Evolutionary conservation across 2,113 vertebrate genomes (phyloP).

Genomic region (Ranitomeya variabilis): DNA sequence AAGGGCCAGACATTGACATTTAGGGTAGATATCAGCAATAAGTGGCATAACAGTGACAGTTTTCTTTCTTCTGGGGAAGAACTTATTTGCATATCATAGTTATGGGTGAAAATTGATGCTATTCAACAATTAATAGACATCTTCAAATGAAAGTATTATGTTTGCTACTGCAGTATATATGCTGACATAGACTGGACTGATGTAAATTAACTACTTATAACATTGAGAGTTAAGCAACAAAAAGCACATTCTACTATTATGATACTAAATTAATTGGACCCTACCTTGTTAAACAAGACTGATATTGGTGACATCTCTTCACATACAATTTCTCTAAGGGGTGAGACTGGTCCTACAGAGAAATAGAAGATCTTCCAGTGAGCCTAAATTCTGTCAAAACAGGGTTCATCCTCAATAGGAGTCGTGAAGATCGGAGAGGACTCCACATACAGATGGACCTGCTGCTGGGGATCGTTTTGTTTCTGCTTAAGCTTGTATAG

Average conservation of each 20-base stretch:
- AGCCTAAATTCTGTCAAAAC: not conserved
- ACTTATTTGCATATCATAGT: not conserved
- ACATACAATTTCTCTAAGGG: not conserved
- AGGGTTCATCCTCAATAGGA: not conserved
- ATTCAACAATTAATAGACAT: not conserved
- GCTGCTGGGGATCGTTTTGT: not conserved
- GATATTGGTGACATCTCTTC: not conserved
- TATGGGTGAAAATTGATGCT: not conserved
- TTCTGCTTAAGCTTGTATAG: not conserved
- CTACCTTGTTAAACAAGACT: not conserved
- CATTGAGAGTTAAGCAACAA: not conserved
- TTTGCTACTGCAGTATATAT: not conserved
- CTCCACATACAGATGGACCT: not conserved
- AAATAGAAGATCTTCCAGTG: not conserved
- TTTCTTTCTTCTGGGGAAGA: too few relatives aligned
- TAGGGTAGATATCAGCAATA: too few relatives aligned
- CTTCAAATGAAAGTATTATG: conserved; percentile 19
- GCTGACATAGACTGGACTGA: not conserved
- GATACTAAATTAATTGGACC: not conserved
- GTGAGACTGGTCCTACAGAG: not conserved
- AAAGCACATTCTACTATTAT: not conserved
- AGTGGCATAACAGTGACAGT: too few relatives aligned
- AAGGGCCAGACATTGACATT: too few relatives aligned
- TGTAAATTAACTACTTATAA: not conserved
- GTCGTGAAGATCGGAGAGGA: not conserved